Conservation (phyloP, 1,140 invertebrate species). For the Caenorhabditis briggsae region DNA sequence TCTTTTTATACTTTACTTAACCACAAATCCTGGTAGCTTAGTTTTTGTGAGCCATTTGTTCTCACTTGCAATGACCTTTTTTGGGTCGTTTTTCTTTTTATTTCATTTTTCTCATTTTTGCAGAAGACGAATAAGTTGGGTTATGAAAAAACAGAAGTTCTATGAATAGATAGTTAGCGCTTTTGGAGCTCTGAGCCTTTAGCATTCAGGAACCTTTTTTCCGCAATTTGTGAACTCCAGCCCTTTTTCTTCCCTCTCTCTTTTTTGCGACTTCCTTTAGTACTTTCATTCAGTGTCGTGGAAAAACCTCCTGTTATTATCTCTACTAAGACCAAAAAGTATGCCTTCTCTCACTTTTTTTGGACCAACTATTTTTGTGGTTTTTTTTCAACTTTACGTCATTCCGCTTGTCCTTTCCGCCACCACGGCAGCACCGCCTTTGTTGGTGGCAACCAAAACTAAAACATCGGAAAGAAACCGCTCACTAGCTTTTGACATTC, state of each 20-base stretch:
- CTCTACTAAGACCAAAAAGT: slow-evolving; percentile 6
- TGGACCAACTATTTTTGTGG: not conserved
- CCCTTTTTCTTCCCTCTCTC: no score
- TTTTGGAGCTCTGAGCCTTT: not conserved
- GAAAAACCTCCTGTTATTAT: not conserved
- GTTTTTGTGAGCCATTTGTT: not conserved
- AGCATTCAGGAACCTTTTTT: slow-evolving; percentile 36
- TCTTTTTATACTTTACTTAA: slow-evolving; percentile 32
- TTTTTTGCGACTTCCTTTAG: not conserved
- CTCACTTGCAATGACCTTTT: not conserved
- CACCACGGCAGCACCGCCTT: slow-evolving; percentile 16
- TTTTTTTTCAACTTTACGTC: slow-evolving; percentile 40
- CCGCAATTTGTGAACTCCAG: slow-evolving; percentile 7
- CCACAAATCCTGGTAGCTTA: slow-evolving; percentile 22
- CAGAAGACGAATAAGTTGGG: slow-evolving; percentile 7
- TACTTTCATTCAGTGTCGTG: not conserved
- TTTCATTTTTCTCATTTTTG: not conserved
- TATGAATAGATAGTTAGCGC: slow-evolving; percentile 47
- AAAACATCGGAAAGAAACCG: not conserved
- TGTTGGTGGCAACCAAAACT: slow-evolving; percentile 55
- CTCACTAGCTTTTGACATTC: not conserved
- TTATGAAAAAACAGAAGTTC: not conserved
- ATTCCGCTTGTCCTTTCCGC: slow-evolving; percentile 14
- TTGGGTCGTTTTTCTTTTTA: not conserved
- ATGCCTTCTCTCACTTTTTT: not conserved